A percentile compares a stretch with the other conserved stretches of the same genome.
These are phyloP conservation scores for Holacanthella duospinosa DNA, from an alignment of 2,888 invertebrate species.

Conservation along the genomic window DNA sequence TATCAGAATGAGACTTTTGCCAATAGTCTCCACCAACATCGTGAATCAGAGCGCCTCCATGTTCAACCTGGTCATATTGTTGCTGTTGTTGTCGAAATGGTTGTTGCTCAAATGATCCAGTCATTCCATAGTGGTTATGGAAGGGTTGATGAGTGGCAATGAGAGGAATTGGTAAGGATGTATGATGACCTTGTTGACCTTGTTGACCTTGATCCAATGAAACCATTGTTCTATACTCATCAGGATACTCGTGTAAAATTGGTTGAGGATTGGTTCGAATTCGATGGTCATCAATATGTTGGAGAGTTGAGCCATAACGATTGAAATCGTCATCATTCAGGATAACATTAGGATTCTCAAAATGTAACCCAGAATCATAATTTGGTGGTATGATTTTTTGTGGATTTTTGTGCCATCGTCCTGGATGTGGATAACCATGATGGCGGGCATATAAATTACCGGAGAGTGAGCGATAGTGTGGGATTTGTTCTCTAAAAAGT, in stretches of 20 bases:
- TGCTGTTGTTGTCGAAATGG: slow-evolving; percentile 1
- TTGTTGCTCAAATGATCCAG: no score
- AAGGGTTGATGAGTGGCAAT: slow-evolving; percentile 1
- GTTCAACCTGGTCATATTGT: slow-evolving; percentile 4
- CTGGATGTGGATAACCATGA: slow-evolving; percentile 34
- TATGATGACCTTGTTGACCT: background rate
- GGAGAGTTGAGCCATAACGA: slow-evolving; percentile 10
- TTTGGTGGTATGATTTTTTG: slow-evolving; percentile 18
- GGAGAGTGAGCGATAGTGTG: slow-evolving; percentile 28
- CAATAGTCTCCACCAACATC: no score
- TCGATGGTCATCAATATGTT: slow-evolving; percentile 6
- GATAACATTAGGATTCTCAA: slow-evolving; percentile 9
- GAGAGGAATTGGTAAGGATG: background rate
- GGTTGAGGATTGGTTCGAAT: background rate
- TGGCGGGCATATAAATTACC: slow-evolving; percentile 29
- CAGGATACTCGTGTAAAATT: slow-evolving; percentile 2
- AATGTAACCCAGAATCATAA: slow-evolving; percentile 12
- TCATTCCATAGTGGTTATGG: background rate
- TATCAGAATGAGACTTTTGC: no score
- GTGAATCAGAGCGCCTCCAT: background rate
- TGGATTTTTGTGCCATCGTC: slow-evolving; percentile 25
- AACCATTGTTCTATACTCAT: background rate
- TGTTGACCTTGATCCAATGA: background rate
- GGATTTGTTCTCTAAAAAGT: slow-evolving; percentile 32
- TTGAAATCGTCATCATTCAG: slow-evolving; percentile 9